Base-by-base conservation (phyloP, 2,888 invertebrate species). In the Diarsia rubi region DNA sequence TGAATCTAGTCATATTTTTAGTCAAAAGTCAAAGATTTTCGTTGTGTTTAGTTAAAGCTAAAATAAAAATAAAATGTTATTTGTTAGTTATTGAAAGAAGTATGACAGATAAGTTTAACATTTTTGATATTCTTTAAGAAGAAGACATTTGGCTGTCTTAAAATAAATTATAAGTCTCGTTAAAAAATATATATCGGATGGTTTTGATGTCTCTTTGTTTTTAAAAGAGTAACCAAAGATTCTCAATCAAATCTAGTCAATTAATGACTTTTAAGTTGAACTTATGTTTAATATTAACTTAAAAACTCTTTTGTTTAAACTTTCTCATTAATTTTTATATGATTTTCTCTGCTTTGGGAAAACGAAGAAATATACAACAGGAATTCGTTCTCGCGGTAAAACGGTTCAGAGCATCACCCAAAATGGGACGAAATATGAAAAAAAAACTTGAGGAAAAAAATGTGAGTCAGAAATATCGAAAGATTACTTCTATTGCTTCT, bases 391-490 rank as follows among this genome's bases (percentile, higher is more conserved):
- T 81, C 66, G 88, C 78, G 79, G 73, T 73, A 75, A 82, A 81
- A 79, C 70, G 87, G 86, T 85, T 87, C 70, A 69, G 82, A 86
- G 83, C 87, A 87, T 71, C 76, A 85, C 72, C 82, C 68, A 71
- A 78, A 77, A 78, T 59, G 71, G 81, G 85, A 76, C 24, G 69
- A 82, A 86, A 88, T 88, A 93, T 92, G 77, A 78, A 85, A 84
- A 86, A 86, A 85, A 89, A 87, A 90, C 3, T 42, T 94, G 93
- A 89, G 62, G 42, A 42, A 89, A n/a, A 78, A 92, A 96, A 96
- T 95, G 95, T 96, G 95, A 95, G 95, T 95, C 96, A 96, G 84
- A 88, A 85, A 86, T 91, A 92, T 90, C 91, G 92, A 93, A 93
- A 90, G 88, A 90, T 90, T 88, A 92, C 93, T 71, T 93, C 90